Evolutionary conservation across 2,888 invertebrate genomes (phyloP), one percentile per base, ranked within the genome.

Genomic region (Acronicta leporina): DNA sequence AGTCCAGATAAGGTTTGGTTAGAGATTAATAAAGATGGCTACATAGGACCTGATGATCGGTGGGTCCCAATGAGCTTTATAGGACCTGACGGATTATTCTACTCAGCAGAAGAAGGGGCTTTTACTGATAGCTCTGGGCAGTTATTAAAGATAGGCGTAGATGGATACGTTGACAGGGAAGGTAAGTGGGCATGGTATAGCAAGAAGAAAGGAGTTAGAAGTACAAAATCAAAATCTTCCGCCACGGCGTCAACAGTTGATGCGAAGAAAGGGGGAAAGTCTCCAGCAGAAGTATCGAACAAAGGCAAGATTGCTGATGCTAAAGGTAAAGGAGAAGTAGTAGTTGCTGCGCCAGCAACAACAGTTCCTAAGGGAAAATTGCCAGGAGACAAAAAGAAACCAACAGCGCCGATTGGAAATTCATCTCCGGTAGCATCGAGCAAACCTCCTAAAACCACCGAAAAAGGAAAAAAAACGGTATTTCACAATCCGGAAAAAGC

Each of bases 1-100:
- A 79, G 83, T 45, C 88, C 82, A n/a, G 77, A 80, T 10, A 85
- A 87, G 25, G 57, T 80, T 51, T 94, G 94, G 94, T 49, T 86
- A 63, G 94, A 94, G 70, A 92, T 94, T 8, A 92, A 90, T 75
- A 94, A 90, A 81, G 94, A 94, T 56, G 94, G 94, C 14, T 94
- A 86, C 51, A 88, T 94, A 62, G 94, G 91, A 3, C 90, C 87
- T 0, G 94, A 94, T 73, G 86, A 87, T 49, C 88, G 94, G 5
- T 94, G 94, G 94, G 84, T 90, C 1, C 94, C 94, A 10, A 84
- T 87, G 82, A 92, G 86, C 67, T 94, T 94, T 68, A 83, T 63
- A 13, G 94, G 94, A 5, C 94, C 92, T 2, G 94, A 94, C 75
- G 94, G 92, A 6, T 84, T 89, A 87, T 74, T 68, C 54, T 93